Percentiles rank a stretch among this genome's conserved stretches.
These are phyloP conservation scores for Pseudonaja textilis DNA, from an alignment of 2,113 vertebrate species.

Conservation along the genomic window DNA sequence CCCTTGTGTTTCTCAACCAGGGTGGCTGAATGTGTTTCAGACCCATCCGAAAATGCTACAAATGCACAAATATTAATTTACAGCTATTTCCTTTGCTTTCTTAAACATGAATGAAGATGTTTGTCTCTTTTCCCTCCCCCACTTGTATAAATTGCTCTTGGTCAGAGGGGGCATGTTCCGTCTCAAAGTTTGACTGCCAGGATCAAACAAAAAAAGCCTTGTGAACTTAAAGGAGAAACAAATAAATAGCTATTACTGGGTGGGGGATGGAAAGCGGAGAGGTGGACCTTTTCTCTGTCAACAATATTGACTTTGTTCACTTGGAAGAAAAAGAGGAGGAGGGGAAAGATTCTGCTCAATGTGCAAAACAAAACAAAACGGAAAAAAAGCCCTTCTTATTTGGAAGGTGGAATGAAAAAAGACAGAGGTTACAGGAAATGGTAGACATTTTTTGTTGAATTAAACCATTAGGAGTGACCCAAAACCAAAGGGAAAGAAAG, in stretches of 20 bases:
- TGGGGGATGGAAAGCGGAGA: conserved; percentile 46
- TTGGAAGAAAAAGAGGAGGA: conserved; percentile 56
- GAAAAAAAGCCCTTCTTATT: conserved; percentile 68
- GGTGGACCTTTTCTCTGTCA: conserved; percentile 76
- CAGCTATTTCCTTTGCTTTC: conserved; percentile 72
- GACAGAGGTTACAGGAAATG: conserved; percentile 95
- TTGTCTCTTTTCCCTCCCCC: conserved; percentile 55
- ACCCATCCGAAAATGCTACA: conserved; percentile 67
- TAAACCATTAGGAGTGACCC: conserved; percentile 94
- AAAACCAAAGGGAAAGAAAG: conserved; percentile 82
- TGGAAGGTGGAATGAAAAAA: conserved; percentile 89
- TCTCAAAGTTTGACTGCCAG: conserved; percentile 79
- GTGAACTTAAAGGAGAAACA: conserved; percentile 77
- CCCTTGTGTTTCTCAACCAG: conserved; percentile 66
- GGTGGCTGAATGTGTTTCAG: conserved; percentile 68
- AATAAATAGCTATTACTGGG: conserved; percentile 75
- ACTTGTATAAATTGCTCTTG: conserved; percentile 79
- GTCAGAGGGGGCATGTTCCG: conserved; percentile 84
- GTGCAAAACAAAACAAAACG: conserved; percentile 59
- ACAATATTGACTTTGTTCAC: conserved; percentile 85
- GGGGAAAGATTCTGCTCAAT: conserved; percentile 64
- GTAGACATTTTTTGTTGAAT: conserved; percentile 95
- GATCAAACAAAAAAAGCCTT: conserved; percentile 79
- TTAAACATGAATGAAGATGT: conserved; percentile 80
- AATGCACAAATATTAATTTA: conserved; percentile 71